phyloP scores from a whole-genome alignment of 2,888 invertebrate genomes.

The Tetragonisca angustula region DNA sequence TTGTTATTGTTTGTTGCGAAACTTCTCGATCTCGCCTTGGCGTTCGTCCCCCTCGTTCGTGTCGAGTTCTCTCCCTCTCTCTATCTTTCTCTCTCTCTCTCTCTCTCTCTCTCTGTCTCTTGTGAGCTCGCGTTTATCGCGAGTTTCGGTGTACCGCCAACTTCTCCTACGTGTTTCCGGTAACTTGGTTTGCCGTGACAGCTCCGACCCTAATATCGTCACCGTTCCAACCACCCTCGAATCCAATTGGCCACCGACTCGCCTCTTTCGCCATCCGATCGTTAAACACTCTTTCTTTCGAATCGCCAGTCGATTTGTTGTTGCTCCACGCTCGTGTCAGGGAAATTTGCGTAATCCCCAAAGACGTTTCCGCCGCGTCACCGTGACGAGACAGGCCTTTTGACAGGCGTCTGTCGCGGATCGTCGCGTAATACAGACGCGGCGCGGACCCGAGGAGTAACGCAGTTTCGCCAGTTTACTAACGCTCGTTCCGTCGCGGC shows the following conservation, averaged over 20 bases:
- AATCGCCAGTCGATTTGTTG: not conserved
- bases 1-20: conserved; percentile 70
- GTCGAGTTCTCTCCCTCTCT: no score
- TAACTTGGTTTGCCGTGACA: conserved; percentile 64
- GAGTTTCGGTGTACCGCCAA: conserved; percentile 62
- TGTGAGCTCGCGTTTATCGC: conserved; percentile 62
- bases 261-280: not conserved
- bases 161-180: conserved; percentile 67
- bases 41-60: conserved; percentile 47
- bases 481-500: conserved; percentile 52
- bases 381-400: not conserved
- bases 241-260: conserved; percentile 1
- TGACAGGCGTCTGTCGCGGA: conserved; percentile 14
- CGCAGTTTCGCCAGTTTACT: conserved; percentile 55
- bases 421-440: conserved; percentile 7
- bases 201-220: conserved; percentile 53
- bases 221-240: conserved; percentile 30
- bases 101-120: not conserved
- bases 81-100: no score
- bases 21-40: conserved; percentile 65
- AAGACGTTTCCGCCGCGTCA: no score
- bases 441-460: conserved; percentile 40
- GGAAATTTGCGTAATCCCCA: not conserved
- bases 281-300: not conserved
- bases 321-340: no score